Base-by-base conservation (phyloP, 2,797 vertebrate species). In the Heteromormyrus szaboi region DNA sequence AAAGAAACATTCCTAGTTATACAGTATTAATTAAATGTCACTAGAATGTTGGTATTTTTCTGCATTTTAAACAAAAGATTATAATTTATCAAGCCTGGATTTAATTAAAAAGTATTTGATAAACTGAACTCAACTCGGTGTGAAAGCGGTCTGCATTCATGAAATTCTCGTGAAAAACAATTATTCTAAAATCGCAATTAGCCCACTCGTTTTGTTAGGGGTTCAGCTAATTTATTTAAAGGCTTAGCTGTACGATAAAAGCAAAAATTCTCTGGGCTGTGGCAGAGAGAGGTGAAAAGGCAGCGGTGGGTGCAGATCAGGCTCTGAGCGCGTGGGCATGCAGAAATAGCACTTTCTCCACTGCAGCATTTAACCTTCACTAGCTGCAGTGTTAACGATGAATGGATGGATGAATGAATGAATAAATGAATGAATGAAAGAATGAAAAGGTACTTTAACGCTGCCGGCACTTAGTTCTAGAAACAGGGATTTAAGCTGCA, bases 181-280 rank as follows among this genome's bases (percentile, higher is more conserved):
- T 62, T 91, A 90, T 93, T 90, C 92, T 89, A 65, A 90, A 84
- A 25, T 88, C 89, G 89, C 91, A 94, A 95, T 93, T 92, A 92
- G 87, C 87, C 91, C 88, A 87, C 90, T 90, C 90, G 89, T 93
- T 93, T 91, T 92, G 93, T 94, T 92, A 91, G 88, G 14, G 54
- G 89, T 90, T 68, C 29, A 87, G 88, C 89, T 91, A 92, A 93
- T 93, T 91, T 86, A 90, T 88, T 89, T 90, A 87, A 90, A 91
- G 44, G 37, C 86, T 89, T 88, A 53, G 89, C 2, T 76, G 51
- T 86, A 88, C 85, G 50, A 87, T 90, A 89, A 62, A 90, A 59
- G 41, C 51, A 72, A n/a, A 88, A 86, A 85, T 59, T 79, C 85
- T 68, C 85, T 12, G 22, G 37, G 89, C 72, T 87, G 9, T 44